phyloP scores from a whole-genome alignment of 2,888 invertebrate species.

The Ferdinandea cuprea region DNA sequence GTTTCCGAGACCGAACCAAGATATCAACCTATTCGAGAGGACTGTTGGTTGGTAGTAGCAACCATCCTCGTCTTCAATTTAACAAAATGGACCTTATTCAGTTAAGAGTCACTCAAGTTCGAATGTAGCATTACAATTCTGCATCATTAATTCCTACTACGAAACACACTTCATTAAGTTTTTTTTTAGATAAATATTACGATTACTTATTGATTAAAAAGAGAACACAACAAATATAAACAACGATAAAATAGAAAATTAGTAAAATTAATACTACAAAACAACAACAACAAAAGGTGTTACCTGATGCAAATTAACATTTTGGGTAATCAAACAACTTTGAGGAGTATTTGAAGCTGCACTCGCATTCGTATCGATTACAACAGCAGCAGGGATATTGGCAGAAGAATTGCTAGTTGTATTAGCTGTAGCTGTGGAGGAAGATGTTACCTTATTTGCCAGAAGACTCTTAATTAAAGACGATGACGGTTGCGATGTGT shows the following conservation, averaged over 20 bases:
- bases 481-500: conserved; percentile 84
- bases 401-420: conserved; percentile 64
- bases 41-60: too few relatives aligned
- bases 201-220: too few relatives aligned
- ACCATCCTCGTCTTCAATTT: too few relatives aligned
- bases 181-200: neutral
- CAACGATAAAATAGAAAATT: conserved; percentile 25
- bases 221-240: neutral
- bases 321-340: conserved; percentile 78
- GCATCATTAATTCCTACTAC: too few relatives aligned
- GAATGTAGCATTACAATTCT: too few relatives aligned
- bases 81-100: too few relatives aligned
- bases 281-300: conserved; percentile 75
- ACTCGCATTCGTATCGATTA: conserved; percentile 80
- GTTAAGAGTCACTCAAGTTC: too few relatives aligned
- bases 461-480: conserved; percentile 96
- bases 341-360: conserved; percentile 78
- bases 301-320: conserved; percentile 79
- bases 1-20: too few relatives aligned
- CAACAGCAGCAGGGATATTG: conserved; percentile 76
- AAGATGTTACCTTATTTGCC: conserved; percentile 92
- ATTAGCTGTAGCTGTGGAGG: conserved; percentile 77
- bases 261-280: conserved; percentile 59
- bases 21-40: too few relatives aligned
- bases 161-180: too few relatives aligned